Evolutionary conservation across 92 coral and sea anemone species (phyloP), one percentile per base, ranked within the genome.

Genomic region (Plumapathes pennacea): DNA sequence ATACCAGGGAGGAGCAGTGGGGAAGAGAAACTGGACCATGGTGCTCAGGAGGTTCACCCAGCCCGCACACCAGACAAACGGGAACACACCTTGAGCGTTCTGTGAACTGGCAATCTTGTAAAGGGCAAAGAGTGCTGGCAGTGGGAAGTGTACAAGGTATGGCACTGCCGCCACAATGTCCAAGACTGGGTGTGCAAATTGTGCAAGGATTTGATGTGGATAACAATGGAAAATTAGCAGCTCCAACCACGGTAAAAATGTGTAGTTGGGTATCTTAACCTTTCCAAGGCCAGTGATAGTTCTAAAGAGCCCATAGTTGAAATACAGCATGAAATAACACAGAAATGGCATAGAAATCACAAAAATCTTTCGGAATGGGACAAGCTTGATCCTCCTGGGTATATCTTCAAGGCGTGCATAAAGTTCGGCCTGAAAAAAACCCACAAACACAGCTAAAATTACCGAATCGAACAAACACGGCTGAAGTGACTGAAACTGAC

Each of bases 1-100:
- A 73, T 84, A 94, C 99, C 99, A 94, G n/a, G 99, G 99, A 27
- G 99, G 99, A 5, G 96, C 82, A 31, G 99, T 94, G 1, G 99
- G 99, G 67, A 94, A 94, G 36, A 94, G 53, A 48, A 94, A 80
- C 60, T 94, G 99, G 50, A 94, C 85, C n/a, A 83, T 14, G 10
- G 85, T 77, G 37, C 94, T 96, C 22, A 94, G 63, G 12, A 94
- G 88, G 57, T 94, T 94, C 33, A 89, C 96, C 99, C 99, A 94
- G 25, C 99, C 99, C 6, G 96, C 96, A 60, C 91, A 77, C 99
- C 99, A 94, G 0, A 94, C 46, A 46, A 84, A 94, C 2, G 96
- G 96, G 45, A 80, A 89, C 7, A 91, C 88, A 40, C 90, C 91
- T 49, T 85, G 76, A 15, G 86, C 65, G n/a, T 78, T 82, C 2